Conservation (phyloP, 2,113 vertebrate genomes). For the Merops nubicus region DNA sequence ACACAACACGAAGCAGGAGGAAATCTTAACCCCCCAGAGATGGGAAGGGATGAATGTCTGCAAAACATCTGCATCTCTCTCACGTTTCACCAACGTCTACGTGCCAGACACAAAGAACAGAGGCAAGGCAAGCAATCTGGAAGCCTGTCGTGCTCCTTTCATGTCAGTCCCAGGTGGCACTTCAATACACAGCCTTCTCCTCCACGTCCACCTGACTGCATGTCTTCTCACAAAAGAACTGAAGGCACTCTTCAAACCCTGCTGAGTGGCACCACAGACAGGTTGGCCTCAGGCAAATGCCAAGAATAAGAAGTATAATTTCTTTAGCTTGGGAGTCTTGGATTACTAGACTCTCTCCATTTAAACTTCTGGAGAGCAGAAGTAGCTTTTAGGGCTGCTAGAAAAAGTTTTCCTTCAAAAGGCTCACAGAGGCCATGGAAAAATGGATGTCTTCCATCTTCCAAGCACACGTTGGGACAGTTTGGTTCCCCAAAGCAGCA, state of each 20-base stretch:
- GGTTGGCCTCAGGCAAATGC: slow-evolving; percentile 22
- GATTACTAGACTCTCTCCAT: not conserved
- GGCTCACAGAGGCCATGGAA: not conserved
- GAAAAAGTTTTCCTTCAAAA: not conserved
- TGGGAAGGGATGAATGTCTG: not conserved
- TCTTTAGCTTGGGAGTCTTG: not conserved
- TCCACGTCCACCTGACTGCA: not conserved
- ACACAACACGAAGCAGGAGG: not conserved
- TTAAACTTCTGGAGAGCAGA: not conserved
- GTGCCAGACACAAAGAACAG: not conserved
- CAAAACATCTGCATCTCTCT: not conserved
- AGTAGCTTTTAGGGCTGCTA: not conserved
- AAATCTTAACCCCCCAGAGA: not conserved
- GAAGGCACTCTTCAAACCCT: not conserved
- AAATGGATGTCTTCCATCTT: not conserved
- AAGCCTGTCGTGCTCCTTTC: not conserved
- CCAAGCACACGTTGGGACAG: not conserved
- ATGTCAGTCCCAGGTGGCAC: not conserved
- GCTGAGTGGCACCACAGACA: not conserved
- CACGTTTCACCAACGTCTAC: not conserved
- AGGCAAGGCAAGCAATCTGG: slow-evolving; percentile 7
- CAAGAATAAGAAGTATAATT: not conserved
- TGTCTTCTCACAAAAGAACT: not conserved
- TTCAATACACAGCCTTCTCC: not conserved
- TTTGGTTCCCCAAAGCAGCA: not conserved